Conservation (phyloP, 2,113 vertebrate species). For the Danio rerio region DNA sequence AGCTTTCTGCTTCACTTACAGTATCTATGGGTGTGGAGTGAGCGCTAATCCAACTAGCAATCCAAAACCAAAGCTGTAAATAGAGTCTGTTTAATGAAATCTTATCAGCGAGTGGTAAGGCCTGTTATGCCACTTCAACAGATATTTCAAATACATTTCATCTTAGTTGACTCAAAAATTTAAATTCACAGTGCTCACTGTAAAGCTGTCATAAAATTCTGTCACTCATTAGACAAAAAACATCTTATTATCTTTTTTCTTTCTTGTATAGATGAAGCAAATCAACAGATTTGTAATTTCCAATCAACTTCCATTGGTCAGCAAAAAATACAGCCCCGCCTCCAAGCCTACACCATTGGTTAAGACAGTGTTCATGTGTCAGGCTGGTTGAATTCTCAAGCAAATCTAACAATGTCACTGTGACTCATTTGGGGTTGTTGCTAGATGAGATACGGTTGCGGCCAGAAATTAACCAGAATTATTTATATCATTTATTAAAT, state of each 20-base stretch:
- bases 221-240: background rate
- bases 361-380: background rate
- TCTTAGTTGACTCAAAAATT: background rate
- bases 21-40: constrained; percentile 59
- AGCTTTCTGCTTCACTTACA: constrained; percentile 65
- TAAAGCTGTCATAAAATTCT: background rate
- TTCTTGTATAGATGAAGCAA: background rate
- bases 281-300: background rate
- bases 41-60: constrained; percentile 70
- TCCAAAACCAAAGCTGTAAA: constrained; percentile 71
- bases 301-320: background rate
- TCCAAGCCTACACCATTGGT: background rate
- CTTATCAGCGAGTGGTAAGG: constrained; percentile 52
- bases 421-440: background rate
- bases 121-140: constrained; percentile 58
- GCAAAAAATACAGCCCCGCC: background rate
- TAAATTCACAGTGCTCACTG: background rate
- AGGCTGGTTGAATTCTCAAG: background rate
- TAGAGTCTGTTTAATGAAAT: constrained; percentile 59
- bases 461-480: no score
- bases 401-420: background rate
- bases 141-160: constrained; percentile 14
- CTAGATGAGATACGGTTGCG: no score
- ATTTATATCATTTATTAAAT: no score
- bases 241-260: background rate